These are phyloP conservation scores for Murina feae DNA, from an alignment of 2,113 vertebrate genomes.

Conservation along the genomic window DNA sequence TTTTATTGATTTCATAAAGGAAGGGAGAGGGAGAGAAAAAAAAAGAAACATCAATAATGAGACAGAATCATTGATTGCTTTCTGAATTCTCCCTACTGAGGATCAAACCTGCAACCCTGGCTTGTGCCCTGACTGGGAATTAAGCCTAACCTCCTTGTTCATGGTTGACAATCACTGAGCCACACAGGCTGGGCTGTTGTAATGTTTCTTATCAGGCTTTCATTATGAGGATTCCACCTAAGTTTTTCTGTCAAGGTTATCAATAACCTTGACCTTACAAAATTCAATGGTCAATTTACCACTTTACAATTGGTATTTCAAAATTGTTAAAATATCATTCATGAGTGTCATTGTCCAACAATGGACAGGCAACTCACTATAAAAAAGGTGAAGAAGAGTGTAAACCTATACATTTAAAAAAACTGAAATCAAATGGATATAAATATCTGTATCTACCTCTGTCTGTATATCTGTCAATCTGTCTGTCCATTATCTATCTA, in stretches of 20 bases:
- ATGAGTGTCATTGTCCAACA: neutral
- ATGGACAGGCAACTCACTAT: neutral
- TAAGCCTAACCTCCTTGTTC: too few relatives aligned
- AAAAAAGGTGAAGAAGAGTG: neutral
- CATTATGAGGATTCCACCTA: neutral
- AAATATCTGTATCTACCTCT: neutral
- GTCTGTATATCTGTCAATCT: too few relatives aligned
- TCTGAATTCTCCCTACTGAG: too few relatives aligned
- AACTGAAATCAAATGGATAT: neutral
- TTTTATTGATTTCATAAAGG: too few relatives aligned
- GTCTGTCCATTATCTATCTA: neutral
- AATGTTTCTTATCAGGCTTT: neutral
- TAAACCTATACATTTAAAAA: neutral
- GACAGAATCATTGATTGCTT: too few relatives aligned
- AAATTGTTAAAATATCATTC: neutral
- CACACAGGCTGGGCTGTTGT: too few relatives aligned
- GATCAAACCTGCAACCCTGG: too few relatives aligned
- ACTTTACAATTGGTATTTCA: neutral
- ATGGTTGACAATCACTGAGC: too few relatives aligned
- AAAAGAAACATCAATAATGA: too few relatives aligned
- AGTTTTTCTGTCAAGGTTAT: neutral
- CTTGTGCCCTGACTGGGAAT: too few relatives aligned
- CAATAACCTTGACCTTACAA: neutral
- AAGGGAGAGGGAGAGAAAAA: too few relatives aligned
- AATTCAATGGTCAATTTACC: neutral